These are phyloP conservation scores for Aphrocallistes beatrix DNA, from an alignment of 37 sponge, comb jelly and placozoan species.

Conservation along the genomic window DNA sequence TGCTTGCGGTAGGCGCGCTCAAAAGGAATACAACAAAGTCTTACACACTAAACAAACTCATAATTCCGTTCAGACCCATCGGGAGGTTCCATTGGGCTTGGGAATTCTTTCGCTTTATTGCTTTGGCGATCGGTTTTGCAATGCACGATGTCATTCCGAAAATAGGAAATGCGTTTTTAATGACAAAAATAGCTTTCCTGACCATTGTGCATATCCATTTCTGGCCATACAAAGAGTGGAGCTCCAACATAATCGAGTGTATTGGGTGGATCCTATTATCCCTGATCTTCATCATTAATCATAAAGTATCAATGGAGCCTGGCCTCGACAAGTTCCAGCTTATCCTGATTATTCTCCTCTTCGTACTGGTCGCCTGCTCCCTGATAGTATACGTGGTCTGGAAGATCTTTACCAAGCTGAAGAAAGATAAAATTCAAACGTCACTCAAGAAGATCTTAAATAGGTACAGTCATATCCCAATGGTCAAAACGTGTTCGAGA, in stretches of 20 bases:
- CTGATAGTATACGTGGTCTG: background rate
- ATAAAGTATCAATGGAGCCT: background rate
- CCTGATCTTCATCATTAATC: background rate
- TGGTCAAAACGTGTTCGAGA: background rate
- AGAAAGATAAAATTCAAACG: background rate
- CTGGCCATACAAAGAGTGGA: conserved; percentile 1
- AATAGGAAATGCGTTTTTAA: background rate
- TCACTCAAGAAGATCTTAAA: background rate
- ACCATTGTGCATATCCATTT: background rate
- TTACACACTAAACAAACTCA: background rate
- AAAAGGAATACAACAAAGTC: background rate
- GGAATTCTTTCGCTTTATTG: background rate
- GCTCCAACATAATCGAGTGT: conserved; percentile 3
- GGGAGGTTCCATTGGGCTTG: background rate
- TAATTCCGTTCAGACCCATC: background rate
- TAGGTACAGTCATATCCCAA: background rate
- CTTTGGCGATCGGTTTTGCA: background rate
- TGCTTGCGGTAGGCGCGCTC: background rate
- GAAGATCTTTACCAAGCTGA: background rate
- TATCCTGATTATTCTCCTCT: background rate
- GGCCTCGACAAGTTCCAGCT: background rate
- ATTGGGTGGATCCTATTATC: background rate
- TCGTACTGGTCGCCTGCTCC: background rate
- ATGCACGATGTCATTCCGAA: background rate
- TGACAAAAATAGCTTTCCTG: background rate